Evolutionary conservation across 2,888 invertebrate genomes (phyloP).

Genomic region (Caenorhabditis uteleia): DNA sequence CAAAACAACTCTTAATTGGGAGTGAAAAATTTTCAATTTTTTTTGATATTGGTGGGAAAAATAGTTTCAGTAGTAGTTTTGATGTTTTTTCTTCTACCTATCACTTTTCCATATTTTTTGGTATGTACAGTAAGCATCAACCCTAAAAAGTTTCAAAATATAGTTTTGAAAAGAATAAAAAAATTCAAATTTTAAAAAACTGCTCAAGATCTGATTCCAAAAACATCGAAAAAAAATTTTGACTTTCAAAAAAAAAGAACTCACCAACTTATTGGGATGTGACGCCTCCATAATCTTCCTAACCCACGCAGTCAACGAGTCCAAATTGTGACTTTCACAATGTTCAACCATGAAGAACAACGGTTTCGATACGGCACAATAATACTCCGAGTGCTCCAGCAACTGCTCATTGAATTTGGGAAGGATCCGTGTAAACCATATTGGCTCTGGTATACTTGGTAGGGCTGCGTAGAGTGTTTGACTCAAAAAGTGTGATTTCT

Average conservation of each 20-base stretch:
- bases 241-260: neutral
- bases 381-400: constrained; percentile 52
- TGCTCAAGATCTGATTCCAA: neutral
- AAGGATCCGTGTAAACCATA: constrained; percentile 66
- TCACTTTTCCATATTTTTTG: too few species aligned
- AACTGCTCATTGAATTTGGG: constrained; percentile 64
- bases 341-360: constrained; percentile 64
- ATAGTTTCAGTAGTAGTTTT: too few species aligned
- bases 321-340: constrained; percentile 66
- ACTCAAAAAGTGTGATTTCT: constrained; percentile 88
- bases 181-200: neutral
- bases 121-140: too few species aligned
- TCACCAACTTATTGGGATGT: constrained; percentile 43
- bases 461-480: constrained; percentile 73
- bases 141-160: too few species aligned
- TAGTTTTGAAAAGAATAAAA: constrained; percentile 22
- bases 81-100: too few species aligned
- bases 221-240: neutral
- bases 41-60: too few species aligned
- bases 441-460: constrained; percentile 61
- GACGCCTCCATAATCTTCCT: constrained; percentile 57
- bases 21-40: too few species aligned
- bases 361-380: constrained; percentile 58
- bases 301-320: constrained; percentile 63
- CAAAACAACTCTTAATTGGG: too few species aligned